Evolutionary conservation across 2,797 vertebrate species (phyloP), one percentile per base, ranked within the genome.

Genomic region (Myotis planiceps): DNA sequence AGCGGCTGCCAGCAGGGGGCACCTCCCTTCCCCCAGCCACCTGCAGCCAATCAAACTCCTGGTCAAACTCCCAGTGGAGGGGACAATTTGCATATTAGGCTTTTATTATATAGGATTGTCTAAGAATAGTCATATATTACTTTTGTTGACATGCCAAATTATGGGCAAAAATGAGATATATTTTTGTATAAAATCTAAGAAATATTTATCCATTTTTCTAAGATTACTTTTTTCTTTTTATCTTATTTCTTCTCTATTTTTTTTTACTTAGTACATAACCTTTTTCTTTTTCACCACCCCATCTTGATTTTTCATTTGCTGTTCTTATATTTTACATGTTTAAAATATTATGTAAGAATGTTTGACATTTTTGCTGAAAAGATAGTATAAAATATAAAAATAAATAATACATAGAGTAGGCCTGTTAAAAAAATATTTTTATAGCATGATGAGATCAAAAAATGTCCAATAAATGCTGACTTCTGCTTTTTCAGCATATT

Each of bases 401-500:
- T 79, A 88, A 86, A 91, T 92, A 86, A 83, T 66, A 65, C 4
- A 66, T 76, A 68, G 3, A 69, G 4, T 3, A 3, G 14, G 9
- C 6, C 29, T 51, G 53, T 91, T 90, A 12, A 87, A 90, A 90
- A 74, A 82, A 87, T 34, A 1, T 2, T 89, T 71, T 94, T 92
- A 42, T 87, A 71, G 6, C 16, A 80, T 19, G 29, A 29, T 39
- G 21, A 84, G 37, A 87, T 93, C 9, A 83, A 45, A 71, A 96
- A 94, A 93, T n/a, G 5, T 75, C 86, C 75, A 89, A 79, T 93
- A 93, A 92, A 88, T 79, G n/a, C 29, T 51, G 74, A 78, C n/a
- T 83, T 97, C 9, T 75, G 80, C 84, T 86, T 25, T 65, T 80
- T 92, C 58, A 87, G 45, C 65, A 51, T 45, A 96, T 96, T 96